These are phyloP conservation scores for Metalampra italica DNA, from an alignment of 2,888 invertebrate species.

Conservation along the genomic window DNA sequence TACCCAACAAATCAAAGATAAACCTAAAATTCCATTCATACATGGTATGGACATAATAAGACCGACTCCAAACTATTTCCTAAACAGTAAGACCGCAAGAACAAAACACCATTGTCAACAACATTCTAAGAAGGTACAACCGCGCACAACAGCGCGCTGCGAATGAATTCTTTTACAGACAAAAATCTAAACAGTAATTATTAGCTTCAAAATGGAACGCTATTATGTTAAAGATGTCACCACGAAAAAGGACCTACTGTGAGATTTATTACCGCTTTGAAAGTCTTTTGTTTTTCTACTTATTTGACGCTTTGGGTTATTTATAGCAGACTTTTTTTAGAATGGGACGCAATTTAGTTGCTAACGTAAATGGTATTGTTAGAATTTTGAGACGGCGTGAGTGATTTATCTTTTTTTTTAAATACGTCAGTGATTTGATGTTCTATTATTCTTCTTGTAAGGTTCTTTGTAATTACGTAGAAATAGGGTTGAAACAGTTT, in stretches of 20 bases:
- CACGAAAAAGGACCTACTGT: background rate
- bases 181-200: slow-evolving; percentile 38
- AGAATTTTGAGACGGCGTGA: background rate
- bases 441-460: too few relatives aligned
- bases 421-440: background rate
- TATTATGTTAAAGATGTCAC: slow-evolving; percentile 6
- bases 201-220: slow-evolving; percentile 35
- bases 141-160: slow-evolving; percentile 14
- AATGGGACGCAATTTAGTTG: slow-evolving; percentile 11
- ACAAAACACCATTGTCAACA: slow-evolving; percentile 28
- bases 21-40: slow-evolving; percentile 21
- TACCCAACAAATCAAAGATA: background rate
- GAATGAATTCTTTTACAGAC: slow-evolving; percentile 21
- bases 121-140: slow-evolving; percentile 44
- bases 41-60: slow-evolving; percentile 13
- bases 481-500: too few relatives aligned
- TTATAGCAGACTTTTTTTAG: slow-evolving; percentile 17
- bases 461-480: too few relatives aligned
- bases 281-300: slow-evolving; percentile 20
- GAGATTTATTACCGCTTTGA: slow-evolving; percentile 15
- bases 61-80: slow-evolving; percentile 40
- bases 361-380: background rate
- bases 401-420: background rate
- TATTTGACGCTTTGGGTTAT: slow-evolving; percentile 23
- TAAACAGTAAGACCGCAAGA: slow-evolving; percentile 59